Percentiles rank a stretch among this genome's conserved stretches.
Evolutionary conservation across 2,888 invertebrate genomes (phyloP).

Genomic region (Stomorhina lunata): DNA sequence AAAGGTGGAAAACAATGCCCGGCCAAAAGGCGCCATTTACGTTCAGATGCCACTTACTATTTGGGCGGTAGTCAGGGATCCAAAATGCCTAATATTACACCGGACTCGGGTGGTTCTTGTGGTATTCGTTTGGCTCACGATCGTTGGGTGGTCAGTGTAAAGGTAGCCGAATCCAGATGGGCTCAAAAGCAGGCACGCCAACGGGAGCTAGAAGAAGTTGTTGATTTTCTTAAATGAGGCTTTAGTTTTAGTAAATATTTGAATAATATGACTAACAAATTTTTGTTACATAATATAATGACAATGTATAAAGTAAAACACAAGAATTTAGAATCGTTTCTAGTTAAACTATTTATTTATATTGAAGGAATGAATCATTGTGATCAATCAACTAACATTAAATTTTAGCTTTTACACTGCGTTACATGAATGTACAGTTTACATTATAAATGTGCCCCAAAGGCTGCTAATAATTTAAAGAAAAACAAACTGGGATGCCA

Average conservation of each 20-base stretch:
- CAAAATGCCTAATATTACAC: slow-evolving; percentile 51
- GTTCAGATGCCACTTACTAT: slow-evolving; percentile 77
- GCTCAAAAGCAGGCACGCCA: slow-evolving; percentile 88
- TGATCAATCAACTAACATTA: too few relatives aligned
- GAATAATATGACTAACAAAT: neutral
- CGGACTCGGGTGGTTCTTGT: slow-evolving; percentile 79
- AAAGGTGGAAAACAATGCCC: slow-evolving; percentile 87
- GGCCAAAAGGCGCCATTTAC: slow-evolving; percentile 76
- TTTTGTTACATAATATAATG: neutral
- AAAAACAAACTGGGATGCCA: too few relatives aligned
- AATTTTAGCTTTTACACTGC: too few relatives aligned
- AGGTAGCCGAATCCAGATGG: slow-evolving; percentile 87
- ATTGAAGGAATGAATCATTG: too few relatives aligned
- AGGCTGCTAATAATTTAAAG: too few relatives aligned
- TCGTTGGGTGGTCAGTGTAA: slow-evolving; percentile 86
- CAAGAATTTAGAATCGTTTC: too few relatives aligned
- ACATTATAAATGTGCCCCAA: too few relatives aligned
- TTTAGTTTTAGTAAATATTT: neutral
- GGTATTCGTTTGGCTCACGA: slow-evolving; percentile 85
- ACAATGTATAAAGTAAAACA: slow-evolving; percentile 3
- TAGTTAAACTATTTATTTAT: too few relatives aligned
- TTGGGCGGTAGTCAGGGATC: slow-evolving; percentile 67
- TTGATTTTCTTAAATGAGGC: slow-evolving; percentile 84
- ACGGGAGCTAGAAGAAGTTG: slow-evolving; percentile 87
- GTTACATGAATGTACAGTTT: too few relatives aligned